Conservation (phyloP, 2,797 vertebrate genomes). For the Alexandromys oeconomus region DNA sequence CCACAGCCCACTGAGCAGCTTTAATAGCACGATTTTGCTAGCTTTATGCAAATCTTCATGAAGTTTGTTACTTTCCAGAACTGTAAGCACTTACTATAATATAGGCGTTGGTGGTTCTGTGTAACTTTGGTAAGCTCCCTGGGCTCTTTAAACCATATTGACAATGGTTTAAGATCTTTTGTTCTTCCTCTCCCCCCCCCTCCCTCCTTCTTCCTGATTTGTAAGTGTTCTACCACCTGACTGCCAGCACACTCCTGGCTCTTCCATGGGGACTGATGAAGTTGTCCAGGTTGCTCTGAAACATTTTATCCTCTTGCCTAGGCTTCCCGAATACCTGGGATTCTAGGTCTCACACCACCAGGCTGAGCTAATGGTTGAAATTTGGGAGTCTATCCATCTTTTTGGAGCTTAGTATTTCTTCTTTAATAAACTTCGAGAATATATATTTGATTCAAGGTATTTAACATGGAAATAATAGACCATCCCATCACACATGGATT, state of each 20-base stretch:
- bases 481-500: neutral
- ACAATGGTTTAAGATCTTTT: neutral
- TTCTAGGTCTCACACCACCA: neutral
- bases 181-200: no score
- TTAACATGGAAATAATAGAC: slow-evolving; percentile 15
- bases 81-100: neutral
- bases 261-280: neutral
- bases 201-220: neutral
- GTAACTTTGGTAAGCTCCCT: neutral
- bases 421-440: neutral
- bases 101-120: neutral
- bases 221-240: neutral
- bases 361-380: neutral
- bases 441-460: neutral
- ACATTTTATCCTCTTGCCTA: neutral
- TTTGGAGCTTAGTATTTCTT: slow-evolving; percentile 22
- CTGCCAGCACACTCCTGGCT: no score
- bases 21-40: neutral
- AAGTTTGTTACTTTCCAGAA: neutral
- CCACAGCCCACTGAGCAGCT: neutral
- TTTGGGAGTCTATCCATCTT: neutral
- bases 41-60: neutral
- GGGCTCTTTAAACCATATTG: neutral
- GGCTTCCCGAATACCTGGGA: neutral
- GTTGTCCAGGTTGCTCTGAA: neutral